Evolutionary conservation across 2,888 invertebrate genomes (phyloP).

Genomic region (Spicauda simplicius): DNA sequence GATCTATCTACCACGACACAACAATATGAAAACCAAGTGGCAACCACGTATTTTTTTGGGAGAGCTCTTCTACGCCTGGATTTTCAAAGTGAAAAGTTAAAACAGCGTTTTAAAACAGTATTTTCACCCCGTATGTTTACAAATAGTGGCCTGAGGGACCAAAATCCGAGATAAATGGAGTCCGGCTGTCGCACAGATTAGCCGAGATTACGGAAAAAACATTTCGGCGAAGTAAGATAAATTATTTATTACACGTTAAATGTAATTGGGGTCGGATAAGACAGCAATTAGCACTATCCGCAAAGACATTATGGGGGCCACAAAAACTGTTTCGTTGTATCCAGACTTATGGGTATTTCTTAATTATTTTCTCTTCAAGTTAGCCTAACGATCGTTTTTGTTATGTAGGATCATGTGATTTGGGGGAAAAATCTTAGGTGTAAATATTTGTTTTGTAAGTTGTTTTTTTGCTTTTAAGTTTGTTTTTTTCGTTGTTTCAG

Average conservation of each 20-base stretch:
- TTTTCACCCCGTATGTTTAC: not conserved
- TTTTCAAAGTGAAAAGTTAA: no score
- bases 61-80: no score
- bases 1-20: no score
- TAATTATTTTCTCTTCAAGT: not conserved
- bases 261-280: slow-evolving; percentile 4
- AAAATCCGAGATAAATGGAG: slow-evolving; percentile 21
- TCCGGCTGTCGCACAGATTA: slow-evolving; percentile 24
- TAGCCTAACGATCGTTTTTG: not conserved
- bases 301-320: not conserved
- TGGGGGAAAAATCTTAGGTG: not conserved
- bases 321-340: not conserved
- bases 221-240: slow-evolving; percentile 16
- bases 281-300: slow-evolving; percentile 9
- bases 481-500: no score
- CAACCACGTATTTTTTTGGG: no score
- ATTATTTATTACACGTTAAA: slow-evolving; percentile 17
- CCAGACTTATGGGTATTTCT: not conserved
- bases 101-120: not conserved
- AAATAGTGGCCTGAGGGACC: slow-evolving; percentile 3
- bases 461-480: no score
- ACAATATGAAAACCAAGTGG: no score
- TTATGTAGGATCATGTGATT: not conserved
- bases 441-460: no score
- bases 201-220: slow-evolving; percentile 23